Conservation (phyloP, 2,888 invertebrate species). For the Dasysyrphus albostriatus region DNA sequence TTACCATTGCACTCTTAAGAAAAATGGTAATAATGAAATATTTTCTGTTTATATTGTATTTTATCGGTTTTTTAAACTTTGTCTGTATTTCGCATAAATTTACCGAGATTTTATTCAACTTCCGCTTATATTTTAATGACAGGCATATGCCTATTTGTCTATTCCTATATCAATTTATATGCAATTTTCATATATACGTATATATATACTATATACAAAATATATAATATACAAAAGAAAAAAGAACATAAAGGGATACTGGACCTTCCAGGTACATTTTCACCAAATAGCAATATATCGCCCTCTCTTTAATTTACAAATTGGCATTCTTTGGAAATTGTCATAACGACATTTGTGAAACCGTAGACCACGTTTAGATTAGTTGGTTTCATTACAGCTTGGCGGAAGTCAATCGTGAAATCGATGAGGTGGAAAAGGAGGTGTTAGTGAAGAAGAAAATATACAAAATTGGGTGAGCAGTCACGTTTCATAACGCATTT, state of each 20-base stretch:
- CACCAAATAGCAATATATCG: no score
- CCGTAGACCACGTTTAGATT: no score
- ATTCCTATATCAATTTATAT: conserved; percentile 33
- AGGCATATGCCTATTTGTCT: conserved; percentile 60
- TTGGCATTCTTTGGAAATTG: no score
- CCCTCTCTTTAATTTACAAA: no score
- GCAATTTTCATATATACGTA: conserved; percentile 25
- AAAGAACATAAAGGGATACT: not conserved
- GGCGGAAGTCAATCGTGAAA: no score
- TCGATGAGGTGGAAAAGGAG: no score
- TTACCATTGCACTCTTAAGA: conserved; percentile 42
- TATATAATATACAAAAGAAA: conserved; percentile 15
- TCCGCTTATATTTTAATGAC: conserved; percentile 69
- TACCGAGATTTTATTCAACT: conserved; percentile 61
- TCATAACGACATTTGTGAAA: no score
- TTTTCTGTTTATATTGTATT: conserved; percentile 13
- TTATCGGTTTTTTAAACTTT: conserved; percentile 44
- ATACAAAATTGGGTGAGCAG: no score
- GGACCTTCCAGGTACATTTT: not conserved
- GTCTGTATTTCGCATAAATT: conserved; percentile 58
- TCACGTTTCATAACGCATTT: no score
- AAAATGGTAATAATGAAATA: conserved; percentile 7
- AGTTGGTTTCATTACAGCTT: no score
- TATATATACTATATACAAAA: not conserved
- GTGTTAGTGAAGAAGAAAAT: no score